Evolutionary conservation across 2,888 invertebrate genomes (phyloP).

Genomic region (Axea sp.): DNA sequence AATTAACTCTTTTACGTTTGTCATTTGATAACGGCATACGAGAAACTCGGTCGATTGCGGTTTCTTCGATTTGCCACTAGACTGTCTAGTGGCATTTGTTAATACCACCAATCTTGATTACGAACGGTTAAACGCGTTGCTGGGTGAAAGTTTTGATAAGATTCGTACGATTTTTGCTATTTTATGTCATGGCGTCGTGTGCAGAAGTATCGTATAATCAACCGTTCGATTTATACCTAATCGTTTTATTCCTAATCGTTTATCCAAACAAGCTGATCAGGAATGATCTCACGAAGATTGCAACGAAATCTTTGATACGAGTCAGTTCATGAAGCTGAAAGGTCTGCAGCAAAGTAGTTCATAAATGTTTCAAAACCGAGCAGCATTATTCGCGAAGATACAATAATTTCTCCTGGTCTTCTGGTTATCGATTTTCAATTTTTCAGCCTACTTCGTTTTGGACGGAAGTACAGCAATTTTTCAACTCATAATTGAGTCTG

Average conservation of each 20-base stretch:
- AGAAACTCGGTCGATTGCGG: constrained; percentile 48
- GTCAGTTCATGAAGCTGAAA: constrained; percentile 3
- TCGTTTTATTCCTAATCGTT: not conserved
- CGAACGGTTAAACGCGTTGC: constrained; percentile 26
- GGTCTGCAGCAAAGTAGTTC: constrained; percentile 9
- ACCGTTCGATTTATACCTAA: not conserved
- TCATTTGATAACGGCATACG: constrained; percentile 52
- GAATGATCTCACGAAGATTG: not conserved
- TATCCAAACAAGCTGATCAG: constrained; percentile 1
- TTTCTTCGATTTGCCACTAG: constrained; percentile 40
- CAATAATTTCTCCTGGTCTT: constrained; percentile 10
- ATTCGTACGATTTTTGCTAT: constrained; percentile 23
- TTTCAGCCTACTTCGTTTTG: constrained; percentile 8
- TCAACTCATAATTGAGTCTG: constrained; percentile 1
- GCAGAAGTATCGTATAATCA: not conserved
- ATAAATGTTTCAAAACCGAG: constrained; percentile 9
- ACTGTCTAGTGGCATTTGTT: constrained; percentile 24
- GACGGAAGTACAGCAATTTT: constrained; percentile 5
- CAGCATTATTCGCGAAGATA: constrained; percentile 19
- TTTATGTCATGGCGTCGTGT: constrained; percentile 4
- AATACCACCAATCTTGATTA: constrained; percentile 47
- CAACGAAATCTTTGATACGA: not conserved
- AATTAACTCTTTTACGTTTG: constrained; percentile 41
- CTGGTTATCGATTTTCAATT: constrained; percentile 10
- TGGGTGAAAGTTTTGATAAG: constrained; percentile 54